Evolutionary conservation across 2,113 vertebrate species (phyloP).

Genomic region (Gobiocypris rarus): DNA sequence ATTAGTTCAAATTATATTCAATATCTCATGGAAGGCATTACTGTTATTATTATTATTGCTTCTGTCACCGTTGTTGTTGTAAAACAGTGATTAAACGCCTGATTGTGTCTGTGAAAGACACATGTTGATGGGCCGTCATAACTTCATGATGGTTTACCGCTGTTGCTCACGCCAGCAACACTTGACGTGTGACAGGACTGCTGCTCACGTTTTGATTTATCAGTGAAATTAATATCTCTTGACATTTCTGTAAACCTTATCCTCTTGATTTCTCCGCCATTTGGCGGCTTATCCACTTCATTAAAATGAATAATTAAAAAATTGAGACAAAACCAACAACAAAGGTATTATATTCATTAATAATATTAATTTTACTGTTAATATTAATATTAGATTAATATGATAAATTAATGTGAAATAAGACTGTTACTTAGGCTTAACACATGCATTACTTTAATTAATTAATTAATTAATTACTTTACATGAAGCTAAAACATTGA

Average conservation of each 20-base stretch:
- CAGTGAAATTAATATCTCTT: slow-evolving; percentile 37
- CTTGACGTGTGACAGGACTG: slow-evolving; percentile 26
- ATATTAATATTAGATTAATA: neutral
- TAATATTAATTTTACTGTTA: neutral
- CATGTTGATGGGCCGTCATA: slow-evolving; percentile 32
- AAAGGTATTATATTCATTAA: neutral
- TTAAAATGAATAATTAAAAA: slow-evolving; percentile 7
- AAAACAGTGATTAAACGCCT: neutral
- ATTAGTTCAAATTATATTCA: slow-evolving; percentile 20
- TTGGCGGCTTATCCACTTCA: neutral
- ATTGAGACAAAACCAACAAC: neutral
- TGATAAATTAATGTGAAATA: neutral
- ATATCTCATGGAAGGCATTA: slow-evolving; percentile 1
- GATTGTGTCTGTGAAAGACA: neutral
- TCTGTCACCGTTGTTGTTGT: neutral
- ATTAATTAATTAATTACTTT: too few species aligned
- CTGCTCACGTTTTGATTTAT: slow-evolving; percentile 25
- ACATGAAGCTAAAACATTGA: neutral
- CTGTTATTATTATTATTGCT: slow-evolving; percentile 8
- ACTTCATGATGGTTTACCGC: slow-evolving; percentile 16
- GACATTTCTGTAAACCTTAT: slow-evolving; percentile 25
- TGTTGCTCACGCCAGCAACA: slow-evolving; percentile 11
- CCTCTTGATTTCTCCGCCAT: slow-evolving; percentile 8
- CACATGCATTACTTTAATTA: neutral
- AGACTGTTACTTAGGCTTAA: neutral